These are phyloP conservation scores for Coendou prehensilis DNA, from an alignment of 2,797 vertebrate genomes.

Conservation along the genomic window DNA sequence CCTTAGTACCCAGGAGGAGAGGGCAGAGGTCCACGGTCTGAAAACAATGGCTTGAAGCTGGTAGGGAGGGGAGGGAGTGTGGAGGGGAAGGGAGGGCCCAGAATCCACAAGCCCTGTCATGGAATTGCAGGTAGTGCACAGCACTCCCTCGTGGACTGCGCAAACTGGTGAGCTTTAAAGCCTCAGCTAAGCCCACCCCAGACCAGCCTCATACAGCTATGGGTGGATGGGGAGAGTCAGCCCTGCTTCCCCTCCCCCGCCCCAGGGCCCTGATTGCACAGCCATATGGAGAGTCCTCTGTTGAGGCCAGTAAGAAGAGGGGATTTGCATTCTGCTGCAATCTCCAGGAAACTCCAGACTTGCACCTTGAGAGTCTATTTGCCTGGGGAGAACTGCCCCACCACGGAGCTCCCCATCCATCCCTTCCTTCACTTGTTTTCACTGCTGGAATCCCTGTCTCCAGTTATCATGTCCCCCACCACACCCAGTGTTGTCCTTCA, in stretches of 20 bases:
- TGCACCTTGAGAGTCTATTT: neutral
- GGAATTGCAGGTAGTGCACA: neutral
- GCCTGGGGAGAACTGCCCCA: neutral
- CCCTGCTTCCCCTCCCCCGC: neutral
- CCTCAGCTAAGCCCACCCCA: neutral
- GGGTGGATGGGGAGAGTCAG: neutral
- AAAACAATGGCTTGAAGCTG: conserved; percentile 81
- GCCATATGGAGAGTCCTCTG: neutral
- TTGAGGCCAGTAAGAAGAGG: neutral
- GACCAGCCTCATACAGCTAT: neutral
- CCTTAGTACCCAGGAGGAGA: conserved; percentile 72
- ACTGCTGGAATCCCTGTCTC: conserved; percentile 72
- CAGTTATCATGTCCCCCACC: conserved; percentile 70
- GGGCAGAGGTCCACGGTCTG: conserved; percentile 65
- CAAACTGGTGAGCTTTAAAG: neutral
- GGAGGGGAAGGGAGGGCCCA: neutral
- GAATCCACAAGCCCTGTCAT: neutral
- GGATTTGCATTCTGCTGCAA: neutral
- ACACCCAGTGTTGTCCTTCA: conserved; percentile 76
- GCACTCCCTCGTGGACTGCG: neutral
- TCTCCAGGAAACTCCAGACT: neutral
- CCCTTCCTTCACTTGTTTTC: conserved; percentile 48
- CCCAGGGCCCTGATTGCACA: neutral
- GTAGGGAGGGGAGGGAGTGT: neutral
- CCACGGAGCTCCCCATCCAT: neutral